A percentile compares a stretch with the other conserved stretches of the same genome.
These are phyloP conservation scores for Trichogramma evanescens DNA, from an alignment of 2,888 invertebrate species.

Conservation along the genomic window DNA sequence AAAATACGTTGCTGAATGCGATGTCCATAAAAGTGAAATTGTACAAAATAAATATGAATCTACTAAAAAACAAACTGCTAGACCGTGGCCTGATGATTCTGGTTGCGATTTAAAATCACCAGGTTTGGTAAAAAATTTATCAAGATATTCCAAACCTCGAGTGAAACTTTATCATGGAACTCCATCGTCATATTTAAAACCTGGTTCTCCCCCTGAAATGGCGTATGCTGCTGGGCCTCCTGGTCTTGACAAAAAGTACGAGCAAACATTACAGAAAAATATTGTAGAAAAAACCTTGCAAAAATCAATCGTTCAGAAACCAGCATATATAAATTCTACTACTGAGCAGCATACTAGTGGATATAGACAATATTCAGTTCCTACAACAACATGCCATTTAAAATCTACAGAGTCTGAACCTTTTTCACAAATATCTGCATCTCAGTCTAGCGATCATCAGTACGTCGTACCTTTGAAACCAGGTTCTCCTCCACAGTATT, in stretches of 20 bases:
- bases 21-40: slow-evolving; percentile 34
- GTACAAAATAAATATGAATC: slow-evolving; percentile 39
- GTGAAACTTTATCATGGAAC: slow-evolving; percentile 34
- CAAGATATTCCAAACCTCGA: slow-evolving; percentile 26
- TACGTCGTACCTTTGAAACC: slow-evolving; percentile 35
- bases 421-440: slow-evolving; percentile 41
- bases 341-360: slow-evolving; percentile 48
- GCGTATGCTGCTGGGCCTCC: slow-evolving; percentile 55
- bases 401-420: slow-evolving; percentile 54
- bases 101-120: slow-evolving; percentile 48
- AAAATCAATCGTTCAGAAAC: slow-evolving; percentile 50
- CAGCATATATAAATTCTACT: slow-evolving; percentile 41
- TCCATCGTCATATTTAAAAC: slow-evolving; percentile 48
- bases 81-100: slow-evolving; percentile 49
- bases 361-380: slow-evolving; percentile 52
- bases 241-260: slow-evolving; percentile 50
- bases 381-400: slow-evolving; percentile 44
- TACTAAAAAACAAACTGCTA: slow-evolving; percentile 47
- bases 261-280: slow-evolving; percentile 31
- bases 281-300: slow-evolving; percentile 53
- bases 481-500: slow-evolving; percentile 43
- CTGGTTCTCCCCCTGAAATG: slow-evolving; percentile 61
- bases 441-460: slow-evolving; percentile 11
- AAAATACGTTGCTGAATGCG: slow-evolving; percentile 38
- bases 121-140: slow-evolving; percentile 47